Evolutionary conservation across 2,888 invertebrate genomes (phyloP).

Genomic region (Pseudococcus jackbeardsleyi): DNA sequence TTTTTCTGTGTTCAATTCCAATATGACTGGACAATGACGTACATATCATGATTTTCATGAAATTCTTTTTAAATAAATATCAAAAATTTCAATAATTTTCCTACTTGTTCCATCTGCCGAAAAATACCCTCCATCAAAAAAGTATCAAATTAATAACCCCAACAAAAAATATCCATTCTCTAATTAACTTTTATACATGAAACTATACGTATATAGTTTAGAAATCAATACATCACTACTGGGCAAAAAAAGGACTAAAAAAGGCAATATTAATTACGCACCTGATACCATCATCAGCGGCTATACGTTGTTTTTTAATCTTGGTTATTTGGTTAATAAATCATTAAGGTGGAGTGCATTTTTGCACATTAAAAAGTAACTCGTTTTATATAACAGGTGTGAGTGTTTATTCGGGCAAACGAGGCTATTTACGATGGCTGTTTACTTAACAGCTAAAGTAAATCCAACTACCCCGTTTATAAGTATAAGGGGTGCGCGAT

Average conservation of each 20-base stretch:
- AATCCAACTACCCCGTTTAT: conserved; percentile 60
- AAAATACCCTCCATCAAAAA: background rate
- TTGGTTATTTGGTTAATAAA: conserved; percentile 31
- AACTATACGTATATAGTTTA: background rate
- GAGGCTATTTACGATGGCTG: conserved; percentile 61
- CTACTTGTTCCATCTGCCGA: background rate
- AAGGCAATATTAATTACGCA: conserved; percentile 24
- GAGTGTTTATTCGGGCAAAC: conserved; percentile 62
- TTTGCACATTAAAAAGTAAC: conserved; percentile 59
- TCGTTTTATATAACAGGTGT: conserved; percentile 62
- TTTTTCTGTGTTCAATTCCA: too few species aligned
- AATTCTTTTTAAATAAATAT: too few species aligned
- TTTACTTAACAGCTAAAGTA: conserved; percentile 64
- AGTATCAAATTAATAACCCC: background rate
- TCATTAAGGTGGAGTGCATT: conserved; percentile 49
- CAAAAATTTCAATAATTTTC: background rate
- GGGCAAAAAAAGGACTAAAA: background rate
- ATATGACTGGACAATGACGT: too few species aligned
- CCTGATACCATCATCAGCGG: conserved; percentile 21
- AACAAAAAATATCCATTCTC: conserved; percentile 66
- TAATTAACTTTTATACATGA: background rate
- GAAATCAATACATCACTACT: conserved; percentile 21
- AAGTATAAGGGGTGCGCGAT: conserved; percentile 37
- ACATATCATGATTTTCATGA: too few species aligned
- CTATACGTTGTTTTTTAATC: background rate